Base-by-base conservation (phyloP, 2,797 vertebrate species). In the Chelmon rostratus region DNA sequence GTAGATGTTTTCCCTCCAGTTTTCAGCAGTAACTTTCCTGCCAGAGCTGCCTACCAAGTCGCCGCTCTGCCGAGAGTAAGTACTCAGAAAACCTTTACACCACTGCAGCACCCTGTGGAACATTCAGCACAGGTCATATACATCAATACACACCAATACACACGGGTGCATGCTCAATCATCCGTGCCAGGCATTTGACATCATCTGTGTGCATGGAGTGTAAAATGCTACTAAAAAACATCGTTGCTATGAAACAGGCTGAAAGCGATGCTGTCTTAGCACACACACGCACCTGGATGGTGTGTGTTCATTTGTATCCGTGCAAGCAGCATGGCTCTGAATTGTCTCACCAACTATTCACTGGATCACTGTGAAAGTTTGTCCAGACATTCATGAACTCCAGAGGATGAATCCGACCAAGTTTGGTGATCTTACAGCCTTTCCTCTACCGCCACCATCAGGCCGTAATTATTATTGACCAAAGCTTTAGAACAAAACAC, bases 11-110 rank as follows among this genome's bases (percentile, higher is more conserved):
- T 88, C 76, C 82, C 63, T 91, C 9, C 87, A 99, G 98, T 97
- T 96, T 99, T 99, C 92, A 95, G 83, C 90, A 92, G 84, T 42
- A 95, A 95, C 83, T 97, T 96, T 75, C 98, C 98, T 73, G 97
- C 98, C 53, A 96, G 98, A 94, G 97, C 98, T 81, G 97, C 98
- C 23, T 99, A 98, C 83, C 98, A 99, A 85, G 98, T 99, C 15
- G 95, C 91, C 52, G 98, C 97, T 63, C 94, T 99, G 54, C 98
- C 98, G 63, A 96, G 86, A 93, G 98, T 99, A 92, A 98, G 97
- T 89, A 49, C 46, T 67, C 69, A 80, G 15, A 21, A 52, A 52
- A 49, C 18, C 0, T 21, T 23, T 23, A 46, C 19, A 42, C 33
- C 12, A 21, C 35, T 35, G 19, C 46, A 73, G 46, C 3, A 13